A percentile compares a stretch with the other conserved stretches of the same genome.
Conservation (phyloP, 2,888 invertebrate genomes). For the Lasioglossum leucozonium region DNA sequence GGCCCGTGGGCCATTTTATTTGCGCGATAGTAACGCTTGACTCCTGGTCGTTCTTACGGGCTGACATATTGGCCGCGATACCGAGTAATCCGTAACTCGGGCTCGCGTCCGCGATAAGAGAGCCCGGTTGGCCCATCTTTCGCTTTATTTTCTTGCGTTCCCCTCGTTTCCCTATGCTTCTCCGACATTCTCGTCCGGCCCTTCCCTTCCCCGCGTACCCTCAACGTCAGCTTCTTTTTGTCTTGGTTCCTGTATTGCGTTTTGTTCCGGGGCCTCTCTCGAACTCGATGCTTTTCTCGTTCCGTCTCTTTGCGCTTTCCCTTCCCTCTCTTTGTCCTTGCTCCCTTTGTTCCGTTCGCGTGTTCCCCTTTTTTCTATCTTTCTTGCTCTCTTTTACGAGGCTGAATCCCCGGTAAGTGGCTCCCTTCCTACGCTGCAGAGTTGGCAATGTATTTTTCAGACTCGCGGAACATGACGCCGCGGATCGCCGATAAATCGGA, state of each 20-base stretch:
- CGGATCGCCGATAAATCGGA: slow-evolving; percentile 67
- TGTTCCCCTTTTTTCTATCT: background rate
- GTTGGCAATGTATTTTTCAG: slow-evolving; percentile 62
- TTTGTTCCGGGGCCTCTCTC: slow-evolving; percentile 14
- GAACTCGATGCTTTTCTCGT: slow-evolving; percentile 20
- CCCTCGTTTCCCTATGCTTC: background rate
- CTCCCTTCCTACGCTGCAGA: slow-evolving; percentile 25
- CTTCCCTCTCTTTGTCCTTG: slow-evolving; percentile 9
- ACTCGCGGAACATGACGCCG: slow-evolving; percentile 53
- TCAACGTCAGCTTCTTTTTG: background rate
- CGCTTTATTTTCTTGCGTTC: slow-evolving; percentile 5
- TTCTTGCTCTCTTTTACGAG: background rate
- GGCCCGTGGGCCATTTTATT: slow-evolving; percentile 68
- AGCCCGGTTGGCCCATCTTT: slow-evolving; percentile 28
- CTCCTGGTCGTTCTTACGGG: slow-evolving; percentile 66
- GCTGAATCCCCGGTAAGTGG: background rate
- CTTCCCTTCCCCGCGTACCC: background rate
- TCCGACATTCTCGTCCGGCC: background rate
- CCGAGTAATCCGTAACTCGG: slow-evolving; percentile 70
- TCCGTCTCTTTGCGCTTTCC: background rate
- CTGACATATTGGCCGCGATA: slow-evolving; percentile 74
- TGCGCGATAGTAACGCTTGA: slow-evolving; percentile 70
- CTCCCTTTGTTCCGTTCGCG: background rate
- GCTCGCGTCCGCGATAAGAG: slow-evolving; percentile 60
- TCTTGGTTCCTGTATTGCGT: slow-evolving; percentile 13